Percentiles rank a stretch among this genome's conserved stretches.
Evolutionary conservation across 2,113 vertebrate species (phyloP).

Genomic region (Cranoglanis bouderius): DNA sequence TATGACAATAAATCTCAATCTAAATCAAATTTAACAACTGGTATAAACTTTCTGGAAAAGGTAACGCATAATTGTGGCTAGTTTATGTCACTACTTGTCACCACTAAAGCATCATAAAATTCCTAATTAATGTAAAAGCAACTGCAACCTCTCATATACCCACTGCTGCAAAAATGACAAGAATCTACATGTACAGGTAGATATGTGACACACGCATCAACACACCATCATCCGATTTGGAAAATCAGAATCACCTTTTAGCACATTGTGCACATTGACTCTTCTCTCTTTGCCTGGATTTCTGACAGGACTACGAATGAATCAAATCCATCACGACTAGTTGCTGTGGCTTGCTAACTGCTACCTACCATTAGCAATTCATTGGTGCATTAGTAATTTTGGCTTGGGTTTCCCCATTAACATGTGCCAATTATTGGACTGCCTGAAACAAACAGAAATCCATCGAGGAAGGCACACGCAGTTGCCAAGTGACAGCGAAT

Average conservation of each 20-base stretch:
- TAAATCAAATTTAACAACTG: neutral
- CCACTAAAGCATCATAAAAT: neutral
- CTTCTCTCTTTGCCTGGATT: neutral
- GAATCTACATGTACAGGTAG: neutral
- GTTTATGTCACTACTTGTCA: neutral
- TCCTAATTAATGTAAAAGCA: neutral
- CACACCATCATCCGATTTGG: neutral
- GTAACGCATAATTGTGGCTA: neutral
- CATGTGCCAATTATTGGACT: constrained; percentile 47
- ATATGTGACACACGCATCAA: neutral
- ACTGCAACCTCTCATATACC: neutral
- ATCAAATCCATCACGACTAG: constrained; percentile 10
- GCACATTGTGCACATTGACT: neutral
- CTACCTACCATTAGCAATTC: constrained; percentile 11
- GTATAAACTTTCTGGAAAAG: neutral
- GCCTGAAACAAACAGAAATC: constrained; percentile 46
- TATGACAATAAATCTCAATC: neutral
- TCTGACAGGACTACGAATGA: neutral
- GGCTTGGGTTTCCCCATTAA: constrained; percentile 26
- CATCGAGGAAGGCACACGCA: constrained; percentile 34
- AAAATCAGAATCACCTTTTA: neutral
- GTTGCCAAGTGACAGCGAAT: constrained; percentile 54
- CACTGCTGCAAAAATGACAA: neutral
- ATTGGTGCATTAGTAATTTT: constrained; percentile 19
- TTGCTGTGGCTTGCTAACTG: neutral